A percentile compares a stretch with the other conserved stretches of the same genome.
Conservation (phyloP, 2,113 vertebrate genomes). For the Perca schrenkii region DNA sequence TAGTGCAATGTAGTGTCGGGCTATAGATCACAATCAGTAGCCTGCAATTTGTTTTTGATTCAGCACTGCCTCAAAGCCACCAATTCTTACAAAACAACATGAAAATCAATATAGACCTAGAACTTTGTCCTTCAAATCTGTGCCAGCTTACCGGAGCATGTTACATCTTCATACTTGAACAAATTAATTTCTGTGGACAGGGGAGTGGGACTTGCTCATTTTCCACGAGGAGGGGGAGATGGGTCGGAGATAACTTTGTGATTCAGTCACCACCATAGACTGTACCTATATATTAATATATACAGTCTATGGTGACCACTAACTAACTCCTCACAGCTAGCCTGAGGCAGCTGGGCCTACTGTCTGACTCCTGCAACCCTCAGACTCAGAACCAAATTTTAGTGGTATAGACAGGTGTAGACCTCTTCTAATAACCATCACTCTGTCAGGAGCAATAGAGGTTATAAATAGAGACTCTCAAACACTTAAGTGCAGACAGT, state of each 20-base stretch:
- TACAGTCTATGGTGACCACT: too few relatives aligned
- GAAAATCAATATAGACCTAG: background rate
- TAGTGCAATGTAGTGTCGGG: too few relatives aligned
- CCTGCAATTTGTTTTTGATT: background rate
- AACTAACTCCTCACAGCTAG: conserved; percentile 11
- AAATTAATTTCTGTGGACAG: conserved; percentile 26
- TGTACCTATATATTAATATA: too few relatives aligned
- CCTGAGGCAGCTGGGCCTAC: background rate
- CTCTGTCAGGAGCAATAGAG: conserved; percentile 20
- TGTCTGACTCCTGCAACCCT: conserved; percentile 5
- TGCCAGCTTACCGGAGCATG: background rate
- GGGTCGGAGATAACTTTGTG: conserved; percentile 12
- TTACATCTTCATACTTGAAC: conserved; percentile 18
- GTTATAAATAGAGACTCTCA: conserved; percentile 47
- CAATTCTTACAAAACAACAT: background rate
- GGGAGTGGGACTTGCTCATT: background rate
- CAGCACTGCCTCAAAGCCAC: background rate
- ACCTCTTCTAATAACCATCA: conserved; percentile 13
- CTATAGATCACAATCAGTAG: background rate
- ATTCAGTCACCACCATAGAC: background rate
- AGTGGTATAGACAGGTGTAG: background rate
- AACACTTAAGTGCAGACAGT: conserved; percentile 11
- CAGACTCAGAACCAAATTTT: background rate
- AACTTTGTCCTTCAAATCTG: background rate
- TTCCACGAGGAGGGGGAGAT: background rate